Conservation (phyloP, 2,888 invertebrate species). For the Cryptocephalus moraei region DNA sequence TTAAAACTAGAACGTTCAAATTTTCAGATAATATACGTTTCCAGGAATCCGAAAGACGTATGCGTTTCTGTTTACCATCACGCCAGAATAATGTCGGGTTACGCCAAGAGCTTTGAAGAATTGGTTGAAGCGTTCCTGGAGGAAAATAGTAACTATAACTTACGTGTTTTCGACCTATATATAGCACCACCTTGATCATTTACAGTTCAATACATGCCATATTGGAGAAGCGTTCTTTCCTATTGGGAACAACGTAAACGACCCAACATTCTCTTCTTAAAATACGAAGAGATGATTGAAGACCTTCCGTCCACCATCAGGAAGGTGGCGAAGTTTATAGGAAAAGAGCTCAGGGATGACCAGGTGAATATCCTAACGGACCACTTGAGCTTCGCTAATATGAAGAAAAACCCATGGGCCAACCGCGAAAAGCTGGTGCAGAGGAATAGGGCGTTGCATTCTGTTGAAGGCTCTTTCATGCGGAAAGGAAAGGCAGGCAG, state of each 20-base stretch:
- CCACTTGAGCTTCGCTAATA: slow-evolving; percentile 32
- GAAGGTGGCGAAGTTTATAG: slow-evolving; percentile 23
- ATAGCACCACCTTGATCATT: background rate
- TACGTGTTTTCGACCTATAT: too few species aligned
- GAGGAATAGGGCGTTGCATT: slow-evolving; percentile 27
- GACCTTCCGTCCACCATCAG: slow-evolving; percentile 21
- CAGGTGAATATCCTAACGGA: slow-evolving; percentile 19
- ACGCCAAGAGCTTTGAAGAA: slow-evolving; percentile 42
- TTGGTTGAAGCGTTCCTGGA: slow-evolving; percentile 51
- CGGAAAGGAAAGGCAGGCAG: slow-evolving; percentile 38
- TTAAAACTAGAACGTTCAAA: slow-evolving; percentile 4
- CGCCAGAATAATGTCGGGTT: slow-evolving; percentile 46
- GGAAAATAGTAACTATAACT: too few species aligned
- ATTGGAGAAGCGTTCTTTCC: slow-evolving; percentile 27
- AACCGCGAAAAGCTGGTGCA: slow-evolving; percentile 40
- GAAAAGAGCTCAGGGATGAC: slow-evolving; percentile 18
- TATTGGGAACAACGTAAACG: slow-evolving; percentile 26
- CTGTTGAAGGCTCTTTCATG: slow-evolving; percentile 36
- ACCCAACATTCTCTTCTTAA: slow-evolving; percentile 27
- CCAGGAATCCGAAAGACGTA: slow-evolving; percentile 61
- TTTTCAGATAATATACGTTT: slow-evolving; percentile 54
- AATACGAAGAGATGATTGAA: slow-evolving; percentile 28
- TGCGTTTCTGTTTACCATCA: slow-evolving; percentile 59
- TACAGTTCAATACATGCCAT: slow-evolving; percentile 28
- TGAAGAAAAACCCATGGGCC: slow-evolving; percentile 48